A percentile compares a stretch with the other conserved stretches of the same genome.
phyloP scores from a whole-genome alignment of 2,113 vertebrate genomes.

The Glaucidium brasilianum region DNA sequence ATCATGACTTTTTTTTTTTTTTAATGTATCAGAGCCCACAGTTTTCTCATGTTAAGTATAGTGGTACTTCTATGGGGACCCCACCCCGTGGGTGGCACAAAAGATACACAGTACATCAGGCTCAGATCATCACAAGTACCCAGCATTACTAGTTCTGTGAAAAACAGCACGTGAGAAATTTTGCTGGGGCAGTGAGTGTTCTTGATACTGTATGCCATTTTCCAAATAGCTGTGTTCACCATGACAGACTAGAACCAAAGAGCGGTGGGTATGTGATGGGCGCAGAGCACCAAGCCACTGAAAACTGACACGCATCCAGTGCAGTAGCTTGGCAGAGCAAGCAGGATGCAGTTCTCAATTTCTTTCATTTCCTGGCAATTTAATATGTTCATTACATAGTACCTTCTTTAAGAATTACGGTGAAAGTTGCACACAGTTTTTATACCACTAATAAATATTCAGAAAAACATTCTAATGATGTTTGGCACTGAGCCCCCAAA shows the following conservation, averaged over 20 bases:
- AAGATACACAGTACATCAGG: background rate
- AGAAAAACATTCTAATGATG: background rate
- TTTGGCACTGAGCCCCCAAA: background rate
- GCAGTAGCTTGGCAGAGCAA: background rate
- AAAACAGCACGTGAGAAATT: background rate
- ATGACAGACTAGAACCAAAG: background rate
- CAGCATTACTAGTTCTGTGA: background rate
- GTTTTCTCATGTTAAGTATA: background rate
- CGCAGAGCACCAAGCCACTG: background rate
- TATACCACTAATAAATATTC: background rate
- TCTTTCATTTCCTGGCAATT: background rate
- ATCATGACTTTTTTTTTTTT: background rate
- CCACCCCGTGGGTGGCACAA: no score
- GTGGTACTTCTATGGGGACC: background rate
- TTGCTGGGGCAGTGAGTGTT: background rate
- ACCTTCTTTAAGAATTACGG: background rate
- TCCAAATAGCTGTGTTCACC: background rate
- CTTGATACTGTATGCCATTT: background rate
- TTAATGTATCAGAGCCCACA: background rate
- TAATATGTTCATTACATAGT: background rate
- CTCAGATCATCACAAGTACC: background rate
- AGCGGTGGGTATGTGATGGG: background rate
- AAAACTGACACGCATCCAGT: background rate
- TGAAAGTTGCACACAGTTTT: background rate
- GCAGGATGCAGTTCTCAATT: background rate